Percentiles rank a stretch among this genome's conserved stretches.
Conservation (phyloP, 2,797 vertebrate species). For the Crocodylus rhombifer region DNA sequence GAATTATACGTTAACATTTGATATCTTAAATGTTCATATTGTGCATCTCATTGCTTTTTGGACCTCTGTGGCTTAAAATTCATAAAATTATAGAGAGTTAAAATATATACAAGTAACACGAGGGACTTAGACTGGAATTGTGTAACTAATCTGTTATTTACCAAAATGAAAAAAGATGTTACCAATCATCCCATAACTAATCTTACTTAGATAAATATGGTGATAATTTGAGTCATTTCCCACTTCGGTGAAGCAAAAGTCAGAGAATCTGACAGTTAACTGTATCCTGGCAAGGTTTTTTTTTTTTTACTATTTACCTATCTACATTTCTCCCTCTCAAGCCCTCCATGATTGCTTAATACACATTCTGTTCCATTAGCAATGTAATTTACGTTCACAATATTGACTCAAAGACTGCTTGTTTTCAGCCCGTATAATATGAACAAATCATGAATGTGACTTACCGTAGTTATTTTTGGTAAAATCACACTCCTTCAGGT, state of each 20-base stretch:
- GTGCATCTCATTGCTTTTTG: neutral
- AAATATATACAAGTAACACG: neutral
- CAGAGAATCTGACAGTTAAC: no score
- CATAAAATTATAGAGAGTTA: neutral
- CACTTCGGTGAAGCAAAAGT: no score
- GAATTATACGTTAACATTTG: neutral
- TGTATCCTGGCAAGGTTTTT: no score
- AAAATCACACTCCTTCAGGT: neutral
- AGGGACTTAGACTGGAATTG: neutral
- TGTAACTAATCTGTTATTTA: neutral
- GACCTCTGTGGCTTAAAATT: neutral
- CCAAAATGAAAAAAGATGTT: neutral
- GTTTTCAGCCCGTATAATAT: neutral
- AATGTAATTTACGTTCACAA: neutral
- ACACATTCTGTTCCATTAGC: neutral
- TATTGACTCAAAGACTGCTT: neutral
- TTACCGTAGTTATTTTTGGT: constrained; percentile 4
- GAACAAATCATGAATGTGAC: neutral
- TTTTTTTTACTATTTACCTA: no score
- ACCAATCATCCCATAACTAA: neutral
- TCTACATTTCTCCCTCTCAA: no score
- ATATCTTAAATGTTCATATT: neutral
- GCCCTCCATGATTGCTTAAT: no score
- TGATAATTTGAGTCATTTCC: no score
- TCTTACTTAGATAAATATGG: no score